Evolutionary conservation across 2,797 vertebrate species (phyloP), one percentile per base, ranked within the genome.

Genomic region (Tapera naevia): DNA sequence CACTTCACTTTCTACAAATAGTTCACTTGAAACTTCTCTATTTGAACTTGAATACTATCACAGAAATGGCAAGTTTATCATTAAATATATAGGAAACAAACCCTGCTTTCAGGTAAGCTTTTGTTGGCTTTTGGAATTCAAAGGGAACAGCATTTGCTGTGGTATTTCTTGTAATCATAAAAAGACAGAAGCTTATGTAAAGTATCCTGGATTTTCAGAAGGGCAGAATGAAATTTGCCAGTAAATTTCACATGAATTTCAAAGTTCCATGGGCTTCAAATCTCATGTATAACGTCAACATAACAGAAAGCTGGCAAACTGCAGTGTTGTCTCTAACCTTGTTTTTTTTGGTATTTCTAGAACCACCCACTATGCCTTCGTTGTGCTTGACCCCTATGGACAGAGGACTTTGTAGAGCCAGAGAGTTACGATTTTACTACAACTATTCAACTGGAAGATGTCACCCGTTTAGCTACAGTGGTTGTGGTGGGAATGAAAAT

Each of bases 401-500:
- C 19, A 94, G 56, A 73, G 99, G 99, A 10, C 58, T 97, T 2
- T 99, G 99, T 88, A 81, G 91, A 19, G 97, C 97, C 9, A 78
- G 56, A 4, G 96, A 97, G 58, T 97, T 37, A 48, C 98, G 99
- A 80, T 99, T 96, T 92, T 98, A 97, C 53, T 99, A 96, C 94
- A 97, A 98, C 94, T 80, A 97, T 9, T 73, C 41, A 7, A 97
- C 39, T 78, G 97, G 94, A 70, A 98, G 95, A 80, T 99, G 99
- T 76, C 97, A 37, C 10, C 7, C 72, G 5, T 99, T 99, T 85
- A 57, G 8, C 23, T 99, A 99, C 97, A 99, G 97, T 6, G 99
- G 99, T 84, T 99, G 99, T 15, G 99, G 98, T 21, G 99, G 99
- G 30, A 99, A 99, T 82, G 94, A 97, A 87, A 99, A 99, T 88